Percentiles rank a stretch among this genome's conserved stretches.
Conservation (phyloP, 2,797 vertebrate genomes). For the Clamator glandarius region DNA sequence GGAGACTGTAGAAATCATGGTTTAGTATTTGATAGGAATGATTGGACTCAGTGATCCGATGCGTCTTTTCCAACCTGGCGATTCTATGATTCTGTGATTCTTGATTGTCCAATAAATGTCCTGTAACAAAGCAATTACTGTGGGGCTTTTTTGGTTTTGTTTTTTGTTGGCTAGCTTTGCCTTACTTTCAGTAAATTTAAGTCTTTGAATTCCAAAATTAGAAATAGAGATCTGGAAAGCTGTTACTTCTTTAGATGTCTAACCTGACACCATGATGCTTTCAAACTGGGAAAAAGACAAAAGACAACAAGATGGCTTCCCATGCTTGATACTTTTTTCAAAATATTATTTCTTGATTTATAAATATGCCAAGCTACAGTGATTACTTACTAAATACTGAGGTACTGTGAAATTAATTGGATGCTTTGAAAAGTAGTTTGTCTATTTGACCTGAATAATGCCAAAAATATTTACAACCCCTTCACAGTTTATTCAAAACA, state of each 20-base stretch:
- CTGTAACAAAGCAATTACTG: neutral
- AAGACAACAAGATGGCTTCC: neutral
- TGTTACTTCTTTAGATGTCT: neutral
- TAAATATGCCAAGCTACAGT: neutral
- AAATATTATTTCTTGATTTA: neutral
- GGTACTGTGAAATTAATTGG: neutral
- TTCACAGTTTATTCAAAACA: neutral
- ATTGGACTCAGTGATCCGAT: too few species aligned
- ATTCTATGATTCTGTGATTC: too few species aligned
- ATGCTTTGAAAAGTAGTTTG: neutral
- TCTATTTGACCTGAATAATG: neutral
- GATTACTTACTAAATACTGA: neutral
- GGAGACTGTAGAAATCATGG: neutral
- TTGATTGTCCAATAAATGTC: neutral
- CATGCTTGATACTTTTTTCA: neutral
- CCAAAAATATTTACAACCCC: neutral
- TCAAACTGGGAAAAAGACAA: neutral
- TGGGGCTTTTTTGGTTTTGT: neutral
- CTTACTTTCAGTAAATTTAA: neutral
- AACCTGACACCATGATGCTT: neutral
- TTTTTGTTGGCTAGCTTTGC: neutral
- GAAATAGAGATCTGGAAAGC: neutral
- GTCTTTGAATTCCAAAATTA: neutral
- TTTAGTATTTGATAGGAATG: too few species aligned
- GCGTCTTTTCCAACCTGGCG: too few species aligned